Base-by-base conservation (phyloP, 1,140 invertebrate genomes). In the Procambarus clarkii region DNA sequence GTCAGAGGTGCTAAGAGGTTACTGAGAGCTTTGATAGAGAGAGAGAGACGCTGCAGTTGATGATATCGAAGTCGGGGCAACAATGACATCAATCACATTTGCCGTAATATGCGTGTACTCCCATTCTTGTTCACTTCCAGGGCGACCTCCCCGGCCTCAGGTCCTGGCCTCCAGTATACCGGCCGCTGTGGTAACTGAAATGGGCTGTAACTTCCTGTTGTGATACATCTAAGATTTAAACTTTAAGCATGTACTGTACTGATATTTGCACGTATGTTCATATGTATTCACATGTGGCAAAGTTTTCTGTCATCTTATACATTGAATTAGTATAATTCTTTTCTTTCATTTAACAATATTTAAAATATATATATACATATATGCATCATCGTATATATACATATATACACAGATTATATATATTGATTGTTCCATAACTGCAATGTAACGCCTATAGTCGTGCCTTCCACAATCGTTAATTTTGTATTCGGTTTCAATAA, bases 61-160 rank as follows among this genome's bases (percentile, higher is more conserved):
- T 8, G 3, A 9, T 48, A 58, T 2, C 82, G 46, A 48, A n/a
- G 84, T 77, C 60, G 13, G 18, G 85, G 74, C 34, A 80, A 71
- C 60, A 82, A 46, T 81, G 64, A 76, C 87, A 82, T 88, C 87
- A 88, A 88, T 88, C 87, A 88, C 78, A 88, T 74, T 74, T 5
- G 69, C 69, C 87, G 24, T 88, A 88, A 88, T 88, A 82, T 74
- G 60, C 87, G 79, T 88, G 69, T n/a, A 82, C 87, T 88, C 86
- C 78, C 48, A 88, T 88, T 88, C 86, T 88, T 81, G 78, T 64
- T 76, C 83, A 74, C 64, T 74, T 74, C 64, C 83, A 48, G 34
- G 15, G 46, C 83, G 69, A 46, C 83, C 69, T 85, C 48, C n/a
- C 5, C 34, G 69, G 5, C 69, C 69, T 74, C 69, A 11, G 4